Evolutionary conservation across 1,140 invertebrate species (phyloP), one percentile per base, ranked within the genome.

Genomic region (Maniola jurtina): DNA sequence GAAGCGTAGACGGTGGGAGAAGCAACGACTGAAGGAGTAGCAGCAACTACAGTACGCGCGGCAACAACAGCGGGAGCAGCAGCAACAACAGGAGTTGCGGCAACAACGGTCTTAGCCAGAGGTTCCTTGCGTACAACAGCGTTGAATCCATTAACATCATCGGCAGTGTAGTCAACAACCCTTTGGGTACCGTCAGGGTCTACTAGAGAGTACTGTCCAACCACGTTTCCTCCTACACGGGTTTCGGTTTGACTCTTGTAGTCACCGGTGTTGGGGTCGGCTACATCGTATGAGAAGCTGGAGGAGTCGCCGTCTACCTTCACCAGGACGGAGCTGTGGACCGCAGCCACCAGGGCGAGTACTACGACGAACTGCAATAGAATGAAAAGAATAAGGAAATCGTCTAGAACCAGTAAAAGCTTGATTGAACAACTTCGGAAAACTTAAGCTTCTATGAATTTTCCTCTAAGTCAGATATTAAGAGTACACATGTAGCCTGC

Each of bases 171-270:
- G 71, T 79, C 79, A 7, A 81, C 83, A 2, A 73, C 64, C 36
- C 76, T 76, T 66, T 84, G 86, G 55, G 86, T 89, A 68, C 91
- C 91, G 72, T 92, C 90, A 14, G 91, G 70, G 57, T 92, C 91
- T 34, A 91, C 65, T 2, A 91, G 79, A n/a, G 89, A 86, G 77
- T 91, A 91, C 68, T 88, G 81, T 33, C 93, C 93, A 55, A 83
- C 76, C n/a, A 94, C 93, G 11, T 89, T 62, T 64, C 93, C 92
- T 5, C 93, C 93, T 59, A 91, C 83, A 47, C 91, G 83, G 56
- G 80, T 88, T 75, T 92, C 91, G 7, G 86, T 74, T 61, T 91
- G 89, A 60, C 82, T 86, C 77, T 92, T 92, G 71, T 75, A 86
- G 77, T 92, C 91, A 45, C 92, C 90, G 73, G 86, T 93, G 81